phyloP scores from a whole-genome alignment of 2,113 vertebrate genomes.

The Arothron firmamentum region DNA sequence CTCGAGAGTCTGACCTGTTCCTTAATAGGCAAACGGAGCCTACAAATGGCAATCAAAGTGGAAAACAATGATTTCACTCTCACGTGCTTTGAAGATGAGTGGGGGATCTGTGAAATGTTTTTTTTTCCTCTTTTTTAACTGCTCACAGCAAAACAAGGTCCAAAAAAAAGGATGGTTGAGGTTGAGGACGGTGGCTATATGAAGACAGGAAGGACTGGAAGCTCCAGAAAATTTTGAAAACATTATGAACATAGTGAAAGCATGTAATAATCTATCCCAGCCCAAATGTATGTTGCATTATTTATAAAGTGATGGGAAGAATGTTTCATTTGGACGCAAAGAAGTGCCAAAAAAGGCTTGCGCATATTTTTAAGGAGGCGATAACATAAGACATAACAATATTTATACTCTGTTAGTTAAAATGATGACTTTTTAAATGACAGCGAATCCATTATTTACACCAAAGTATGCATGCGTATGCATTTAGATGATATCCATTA shows the following conservation, averaged over 20 bases:
- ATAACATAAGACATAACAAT: constrained; percentile 5
- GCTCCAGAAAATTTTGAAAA: neutral
- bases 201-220: constrained; percentile 28
- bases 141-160: constrained; percentile 65
- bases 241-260: neutral
- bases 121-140: constrained; percentile 51
- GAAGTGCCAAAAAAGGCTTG: constrained; percentile 16
- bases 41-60: constrained; percentile 51
- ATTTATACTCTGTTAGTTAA: constrained; percentile 13
- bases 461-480: constrained; percentile 9
- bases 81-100: constrained; percentile 60
- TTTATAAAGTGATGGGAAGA: constrained; percentile 1
- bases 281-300: constrained; percentile 17
- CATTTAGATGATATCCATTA: constrained; percentile 27
- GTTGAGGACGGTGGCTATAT: constrained; percentile 41
- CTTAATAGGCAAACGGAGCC: constrained; percentile 28
- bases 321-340: neutral
- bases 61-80: constrained; percentile 75
- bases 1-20: constrained; percentile 15
- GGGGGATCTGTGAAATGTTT: constrained; percentile 66
- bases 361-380: constrained; percentile 5
- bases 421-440: constrained; percentile 21
- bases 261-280: neutral
- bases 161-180: constrained; percentile 61
- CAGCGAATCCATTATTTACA: constrained; percentile 39